Evolutionary conservation across 2,113 vertebrate species (phyloP).

Genomic region (Cervus canadensis): DNA sequence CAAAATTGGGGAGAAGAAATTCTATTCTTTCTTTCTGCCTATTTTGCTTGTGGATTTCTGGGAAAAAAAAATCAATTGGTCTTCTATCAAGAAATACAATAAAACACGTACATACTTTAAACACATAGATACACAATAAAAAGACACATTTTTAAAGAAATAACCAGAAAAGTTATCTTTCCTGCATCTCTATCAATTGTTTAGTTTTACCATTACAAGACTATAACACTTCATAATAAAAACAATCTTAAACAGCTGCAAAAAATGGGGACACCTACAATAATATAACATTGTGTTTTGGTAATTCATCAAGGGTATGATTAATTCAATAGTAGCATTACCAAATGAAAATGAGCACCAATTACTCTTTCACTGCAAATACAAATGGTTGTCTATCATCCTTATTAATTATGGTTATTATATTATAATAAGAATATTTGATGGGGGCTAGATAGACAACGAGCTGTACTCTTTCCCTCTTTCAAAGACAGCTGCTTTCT

Average conservation of each 20-base stretch:
- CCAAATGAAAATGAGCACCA: slow-evolving; percentile 60
- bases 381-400: slow-evolving; percentile 67
- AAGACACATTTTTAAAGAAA: background rate
- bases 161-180: background rate
- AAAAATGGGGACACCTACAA: background rate
- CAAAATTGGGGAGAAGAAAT: slow-evolving; percentile 24
- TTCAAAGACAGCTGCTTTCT: slow-evolving; percentile 45
- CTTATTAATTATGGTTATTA: slow-evolving; percentile 71
- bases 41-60: slow-evolving; percentile 12
- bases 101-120: background rate
- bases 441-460: background rate
- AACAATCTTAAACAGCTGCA: slow-evolving; percentile 29
- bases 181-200: background rate
- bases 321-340: slow-evolving; percentile 49
- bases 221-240: slow-evolving; percentile 20
- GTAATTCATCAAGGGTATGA: slow-evolving; percentile 49
- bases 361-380: slow-evolving; percentile 60
- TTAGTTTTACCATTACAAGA: slow-evolving; percentile 26
- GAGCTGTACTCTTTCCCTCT: background rate
- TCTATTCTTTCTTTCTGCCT: background rate
- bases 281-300: background rate
- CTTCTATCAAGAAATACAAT: background rate
- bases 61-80: background rate
- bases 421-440: slow-evolving; percentile 64
- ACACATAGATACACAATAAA: background rate